Conservation (phyloP, 1,140 invertebrate species). For the Panagrolaimus sp. region DNA sequence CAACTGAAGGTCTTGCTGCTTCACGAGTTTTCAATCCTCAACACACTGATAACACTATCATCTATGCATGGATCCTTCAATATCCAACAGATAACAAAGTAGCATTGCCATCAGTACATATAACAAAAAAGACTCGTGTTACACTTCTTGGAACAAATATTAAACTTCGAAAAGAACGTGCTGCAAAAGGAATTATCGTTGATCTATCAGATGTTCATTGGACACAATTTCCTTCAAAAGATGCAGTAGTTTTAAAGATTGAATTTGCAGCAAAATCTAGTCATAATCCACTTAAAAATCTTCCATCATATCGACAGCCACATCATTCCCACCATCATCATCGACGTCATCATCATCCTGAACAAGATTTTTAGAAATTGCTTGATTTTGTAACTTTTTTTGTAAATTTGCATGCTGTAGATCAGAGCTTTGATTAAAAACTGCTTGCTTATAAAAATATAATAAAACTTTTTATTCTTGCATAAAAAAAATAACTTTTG, state of each 20-base stretch:
- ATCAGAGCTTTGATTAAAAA: too few species aligned
- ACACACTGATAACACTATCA: conserved; percentile 30
- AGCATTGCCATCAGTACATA: conserved; percentile 27
- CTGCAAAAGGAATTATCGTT: conserved; percentile 36
- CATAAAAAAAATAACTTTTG: too few species aligned
- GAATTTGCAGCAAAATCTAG: neutral
- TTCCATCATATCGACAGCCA: neutral
- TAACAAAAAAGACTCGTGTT: neutral
- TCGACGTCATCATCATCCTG: too few species aligned
- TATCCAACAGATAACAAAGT: conserved; percentile 24
- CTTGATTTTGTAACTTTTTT: too few species aligned
- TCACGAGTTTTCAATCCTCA: conserved; percentile 32
- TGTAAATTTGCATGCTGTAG: too few species aligned
- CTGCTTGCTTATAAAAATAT: too few species aligned
- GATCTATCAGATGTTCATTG: neutral
- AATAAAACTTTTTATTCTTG: too few species aligned
- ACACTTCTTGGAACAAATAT: neutral
- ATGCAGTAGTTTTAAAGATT: neutral
- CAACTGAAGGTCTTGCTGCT: neutral
- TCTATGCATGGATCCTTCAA: conserved; percentile 46
- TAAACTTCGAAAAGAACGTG: conserved; percentile 31
- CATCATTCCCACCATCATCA: neutral
- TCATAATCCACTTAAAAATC: neutral
- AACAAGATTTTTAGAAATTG: too few species aligned
- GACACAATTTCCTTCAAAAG: neutral